Evolutionary conservation across 2,888 invertebrate species (phyloP).

Genomic region (Phorcus lineatus): DNA sequence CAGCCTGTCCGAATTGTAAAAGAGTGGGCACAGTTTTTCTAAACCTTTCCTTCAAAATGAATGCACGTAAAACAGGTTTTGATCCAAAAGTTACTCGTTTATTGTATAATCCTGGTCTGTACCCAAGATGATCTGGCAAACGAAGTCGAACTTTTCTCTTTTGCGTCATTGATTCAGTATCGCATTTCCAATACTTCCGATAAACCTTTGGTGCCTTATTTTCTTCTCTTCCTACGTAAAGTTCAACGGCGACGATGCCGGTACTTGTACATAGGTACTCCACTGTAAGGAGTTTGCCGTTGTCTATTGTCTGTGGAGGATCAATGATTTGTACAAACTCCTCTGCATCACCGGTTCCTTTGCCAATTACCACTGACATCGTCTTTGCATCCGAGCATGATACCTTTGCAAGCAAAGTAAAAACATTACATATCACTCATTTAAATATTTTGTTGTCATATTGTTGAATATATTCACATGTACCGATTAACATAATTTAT

Average conservation of each 20-base stretch:
- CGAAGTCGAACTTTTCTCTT: constrained; percentile 43
- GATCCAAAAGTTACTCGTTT: constrained; percentile 36
- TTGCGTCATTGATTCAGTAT: neutral
- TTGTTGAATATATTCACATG: no score
- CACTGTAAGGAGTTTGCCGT: constrained; percentile 36
- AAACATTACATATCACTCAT: neutral
- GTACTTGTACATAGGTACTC: constrained; percentile 49
- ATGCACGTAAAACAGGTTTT: constrained; percentile 47
- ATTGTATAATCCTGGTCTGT: constrained; percentile 57
- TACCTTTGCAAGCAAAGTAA: neutral
- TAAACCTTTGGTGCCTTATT: constrained; percentile 40
- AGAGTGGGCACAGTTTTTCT: neutral
- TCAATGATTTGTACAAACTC: constrained; percentile 52
- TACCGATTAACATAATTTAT: no score
- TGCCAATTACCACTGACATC: constrained; percentile 39
- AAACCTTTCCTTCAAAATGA: constrained; percentile 45
- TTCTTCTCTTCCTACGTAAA: constrained; percentile 34
- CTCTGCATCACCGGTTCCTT: constrained; percentile 27
- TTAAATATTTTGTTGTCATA: neutral
- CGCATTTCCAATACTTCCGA: constrained; percentile 52
- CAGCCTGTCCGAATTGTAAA: constrained; percentile 31
- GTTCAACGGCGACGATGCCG: constrained; percentile 50
- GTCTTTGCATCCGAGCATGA: constrained; percentile 32
- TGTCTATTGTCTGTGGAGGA: constrained; percentile 42
- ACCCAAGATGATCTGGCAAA: constrained; percentile 46